phyloP scores from a whole-genome alignment of 2,797 vertebrate genomes.

The Onychomys arenicola region DNA sequence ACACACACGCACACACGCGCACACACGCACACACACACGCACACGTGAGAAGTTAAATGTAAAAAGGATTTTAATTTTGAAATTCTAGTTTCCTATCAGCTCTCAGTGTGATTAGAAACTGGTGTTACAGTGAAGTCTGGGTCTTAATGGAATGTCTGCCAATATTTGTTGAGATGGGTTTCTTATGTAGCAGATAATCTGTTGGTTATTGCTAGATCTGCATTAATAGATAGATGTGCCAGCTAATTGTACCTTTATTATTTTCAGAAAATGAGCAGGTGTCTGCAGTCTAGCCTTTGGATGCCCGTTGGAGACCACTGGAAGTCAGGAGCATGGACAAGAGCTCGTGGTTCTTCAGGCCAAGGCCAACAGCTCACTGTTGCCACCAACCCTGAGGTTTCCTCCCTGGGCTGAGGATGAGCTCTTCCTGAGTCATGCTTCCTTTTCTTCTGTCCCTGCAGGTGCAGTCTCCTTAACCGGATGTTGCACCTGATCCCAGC shows the following conservation, averaged over 20 bases:
- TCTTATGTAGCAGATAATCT: slow-evolving; percentile 59
- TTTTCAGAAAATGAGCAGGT: slow-evolving; percentile 96
- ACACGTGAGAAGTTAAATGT: background rate
- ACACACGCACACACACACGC: background rate
- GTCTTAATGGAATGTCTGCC: background rate
- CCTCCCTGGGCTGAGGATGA: slow-evolving; percentile 22
- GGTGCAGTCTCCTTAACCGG: slow-evolving; percentile 58
- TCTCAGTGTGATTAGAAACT: background rate
- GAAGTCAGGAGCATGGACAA: slow-evolving; percentile 23
- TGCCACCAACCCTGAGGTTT: slow-evolving; percentile 72
- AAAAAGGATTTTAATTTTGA: background rate
- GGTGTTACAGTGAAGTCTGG: slow-evolving; percentile 17
- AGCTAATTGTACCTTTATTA: slow-evolving; percentile 29
- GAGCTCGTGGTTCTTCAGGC: slow-evolving; percentile 68
- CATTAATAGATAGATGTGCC: background rate
- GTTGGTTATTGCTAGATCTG: background rate
- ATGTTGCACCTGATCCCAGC: background rate
- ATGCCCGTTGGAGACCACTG: slow-evolving; percentile 16
- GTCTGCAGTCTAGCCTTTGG: slow-evolving; percentile 92
- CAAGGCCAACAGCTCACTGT: slow-evolving; percentile 77
- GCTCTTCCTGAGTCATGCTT: slow-evolving; percentile 56
- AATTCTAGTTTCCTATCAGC: background rate
- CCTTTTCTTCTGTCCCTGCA: slow-evolving; percentile 45
- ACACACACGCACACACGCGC: background rate
- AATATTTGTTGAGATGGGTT: slow-evolving; percentile 64